phyloP scores from a whole-genome alignment of 1,140 invertebrate species.

The Ceratitis capitata region DNA sequence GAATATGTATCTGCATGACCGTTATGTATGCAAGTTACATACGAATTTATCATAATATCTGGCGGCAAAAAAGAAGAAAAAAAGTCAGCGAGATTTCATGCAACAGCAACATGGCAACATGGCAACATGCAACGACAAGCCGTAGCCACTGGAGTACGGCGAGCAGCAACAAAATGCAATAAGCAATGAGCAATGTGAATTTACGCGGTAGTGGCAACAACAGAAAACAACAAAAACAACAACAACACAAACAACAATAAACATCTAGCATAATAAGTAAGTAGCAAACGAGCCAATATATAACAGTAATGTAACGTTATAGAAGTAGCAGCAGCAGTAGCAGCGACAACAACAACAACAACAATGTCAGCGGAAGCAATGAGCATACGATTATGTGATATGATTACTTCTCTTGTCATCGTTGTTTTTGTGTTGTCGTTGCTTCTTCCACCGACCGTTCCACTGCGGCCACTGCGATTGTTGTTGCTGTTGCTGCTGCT shows the following conservation, averaged over 20 bases:
- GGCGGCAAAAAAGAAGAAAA: too few species aligned
- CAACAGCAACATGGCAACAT: background rate
- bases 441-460: too few species aligned
- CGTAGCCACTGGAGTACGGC: background rate
- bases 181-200: too few species aligned
- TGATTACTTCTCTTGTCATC: background rate
- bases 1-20: background rate
- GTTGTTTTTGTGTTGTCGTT: too few species aligned
- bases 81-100: background rate
- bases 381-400: background rate
- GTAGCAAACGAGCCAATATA: too few species aligned
- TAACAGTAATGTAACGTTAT: too few species aligned
- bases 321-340: background rate
- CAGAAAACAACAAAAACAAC: background rate
- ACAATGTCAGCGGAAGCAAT: background rate
- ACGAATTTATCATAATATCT: conserved; percentile 5
- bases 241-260: background rate
- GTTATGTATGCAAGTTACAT: background rate
- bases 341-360: background rate
- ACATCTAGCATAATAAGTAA: background rate
- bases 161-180: background rate
- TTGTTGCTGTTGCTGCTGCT: background rate
- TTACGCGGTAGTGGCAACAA: background rate
- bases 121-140: background rate
- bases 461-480: background rate